Percentiles rank a stretch among this genome's conserved stretches.
These are phyloP conservation scores for Myocastor coypus DNA, from an alignment of 2,113 vertebrate genomes.

Conservation along the genomic window DNA sequence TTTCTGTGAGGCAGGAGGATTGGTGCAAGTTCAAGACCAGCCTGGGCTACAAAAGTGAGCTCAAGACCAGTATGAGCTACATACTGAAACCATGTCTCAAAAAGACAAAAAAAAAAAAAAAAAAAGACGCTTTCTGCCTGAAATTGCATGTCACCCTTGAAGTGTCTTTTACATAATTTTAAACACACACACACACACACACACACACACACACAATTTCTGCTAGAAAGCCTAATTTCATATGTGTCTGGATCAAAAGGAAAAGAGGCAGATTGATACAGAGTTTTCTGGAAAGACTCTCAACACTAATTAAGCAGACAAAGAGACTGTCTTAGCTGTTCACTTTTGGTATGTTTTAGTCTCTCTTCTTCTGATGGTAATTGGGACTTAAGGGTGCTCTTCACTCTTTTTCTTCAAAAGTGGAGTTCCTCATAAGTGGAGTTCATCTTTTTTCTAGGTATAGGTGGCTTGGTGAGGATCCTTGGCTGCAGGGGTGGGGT, in stretches of 20 bases:
- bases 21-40: too few species aligned
- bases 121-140: too few species aligned
- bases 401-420: constrained; percentile 24
- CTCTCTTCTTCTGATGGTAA: background rate
- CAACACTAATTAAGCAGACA: background rate
- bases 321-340: background rate
- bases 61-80: too few species aligned
- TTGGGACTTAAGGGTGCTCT: background rate
- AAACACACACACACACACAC: background rate
- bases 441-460: background rate
- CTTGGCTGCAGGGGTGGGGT: background rate
- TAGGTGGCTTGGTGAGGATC: background rate
- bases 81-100: too few species aligned
- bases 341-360: background rate
- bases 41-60: too few species aligned
- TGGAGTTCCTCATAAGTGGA: background rate
- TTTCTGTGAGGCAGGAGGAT: too few species aligned
- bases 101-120: too few species aligned
- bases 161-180: background rate
- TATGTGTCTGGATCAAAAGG: constrained; percentile 13
- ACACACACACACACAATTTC: background rate
- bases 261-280: background rate
- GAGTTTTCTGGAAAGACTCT: background rate
- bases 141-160: background rate
- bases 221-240: background rate